A percentile compares a stretch with the other conserved stretches of the same genome.
Conservation (phyloP, 2,113 vertebrate species). For the Microtus montanus region DNA sequence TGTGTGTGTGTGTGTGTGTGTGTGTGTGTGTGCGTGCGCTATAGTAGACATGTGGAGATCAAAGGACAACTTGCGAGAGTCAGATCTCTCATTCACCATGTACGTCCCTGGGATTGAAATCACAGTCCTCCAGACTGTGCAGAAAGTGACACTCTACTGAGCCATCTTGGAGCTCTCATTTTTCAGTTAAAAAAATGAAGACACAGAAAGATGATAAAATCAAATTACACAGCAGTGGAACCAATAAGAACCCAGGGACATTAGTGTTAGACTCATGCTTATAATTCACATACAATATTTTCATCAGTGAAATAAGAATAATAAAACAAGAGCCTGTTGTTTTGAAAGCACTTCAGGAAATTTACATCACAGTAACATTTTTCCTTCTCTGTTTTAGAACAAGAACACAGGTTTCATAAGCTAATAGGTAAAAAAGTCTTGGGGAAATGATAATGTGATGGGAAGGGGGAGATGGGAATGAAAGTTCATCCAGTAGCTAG, state of each 20-base stretch:
- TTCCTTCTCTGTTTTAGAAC: not conserved
- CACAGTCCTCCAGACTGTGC: not conserved
- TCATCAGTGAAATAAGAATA: not conserved
- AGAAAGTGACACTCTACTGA: not conserved
- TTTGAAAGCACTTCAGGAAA: not conserved
- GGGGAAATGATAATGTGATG: not conserved
- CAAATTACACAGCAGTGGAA: not conserved
- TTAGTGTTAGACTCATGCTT: not conserved
- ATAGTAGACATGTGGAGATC: not conserved
- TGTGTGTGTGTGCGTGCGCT: not conserved
- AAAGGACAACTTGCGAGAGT: not conserved
- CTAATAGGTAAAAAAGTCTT: not conserved
- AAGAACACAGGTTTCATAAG: not conserved
- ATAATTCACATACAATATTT: not conserved
- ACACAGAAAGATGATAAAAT: not conserved
- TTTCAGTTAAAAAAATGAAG: not conserved
- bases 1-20: not conserved
- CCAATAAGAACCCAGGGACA: not conserved
- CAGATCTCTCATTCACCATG: not conserved
- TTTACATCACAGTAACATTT: not conserved
- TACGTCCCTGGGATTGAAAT: not conserved
- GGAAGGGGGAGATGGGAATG: not conserved
- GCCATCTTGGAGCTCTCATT: not conserved
- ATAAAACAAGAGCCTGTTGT: not conserved
- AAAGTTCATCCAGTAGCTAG: not conserved